These are phyloP conservation scores for Trachelus tabidus DNA, from an alignment of 2,888 invertebrate genomes.

Conservation along the genomic window DNA sequence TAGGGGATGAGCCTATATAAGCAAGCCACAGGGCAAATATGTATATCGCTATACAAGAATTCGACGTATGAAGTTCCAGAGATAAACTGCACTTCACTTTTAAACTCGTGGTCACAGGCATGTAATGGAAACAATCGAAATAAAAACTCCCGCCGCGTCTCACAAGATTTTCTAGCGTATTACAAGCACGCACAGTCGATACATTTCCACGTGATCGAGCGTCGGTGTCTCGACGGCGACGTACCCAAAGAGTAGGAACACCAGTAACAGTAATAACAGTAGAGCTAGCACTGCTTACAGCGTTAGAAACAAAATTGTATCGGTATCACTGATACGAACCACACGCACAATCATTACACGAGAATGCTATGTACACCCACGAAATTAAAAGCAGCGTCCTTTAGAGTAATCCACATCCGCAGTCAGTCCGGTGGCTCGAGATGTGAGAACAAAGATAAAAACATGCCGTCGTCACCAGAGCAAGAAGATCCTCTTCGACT, in stretches of 20 bases:
- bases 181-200: constrained; percentile 11
- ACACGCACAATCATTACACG: not conserved
- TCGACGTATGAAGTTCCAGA: not conserved
- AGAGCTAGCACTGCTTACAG: constrained; percentile 41
- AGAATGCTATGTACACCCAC: constrained; percentile 30
- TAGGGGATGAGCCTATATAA: not conserved
- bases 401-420: constrained; percentile 20
- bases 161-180: not conserved
- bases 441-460: constrained; percentile 39
- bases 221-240: constrained; percentile 3
- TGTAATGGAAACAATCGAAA: not conserved
- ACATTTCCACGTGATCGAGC: constrained; percentile 32
- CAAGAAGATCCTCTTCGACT: constrained; percentile 27
- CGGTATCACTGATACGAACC: not conserved
- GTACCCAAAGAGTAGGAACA: constrained; percentile 1
- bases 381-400: constrained; percentile 42
- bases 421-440: constrained; percentile 13
- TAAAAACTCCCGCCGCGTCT: not conserved
- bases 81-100: not conserved
- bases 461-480: constrained; percentile 33
- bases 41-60: not conserved
- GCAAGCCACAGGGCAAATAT: not conserved
- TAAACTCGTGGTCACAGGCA: not conserved
- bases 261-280: constrained; percentile 26
- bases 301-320: constrained; percentile 32